Evolutionary conservation across 2,797 vertebrate species (phyloP).

Genomic region (Lepus townsendii): DNA sequence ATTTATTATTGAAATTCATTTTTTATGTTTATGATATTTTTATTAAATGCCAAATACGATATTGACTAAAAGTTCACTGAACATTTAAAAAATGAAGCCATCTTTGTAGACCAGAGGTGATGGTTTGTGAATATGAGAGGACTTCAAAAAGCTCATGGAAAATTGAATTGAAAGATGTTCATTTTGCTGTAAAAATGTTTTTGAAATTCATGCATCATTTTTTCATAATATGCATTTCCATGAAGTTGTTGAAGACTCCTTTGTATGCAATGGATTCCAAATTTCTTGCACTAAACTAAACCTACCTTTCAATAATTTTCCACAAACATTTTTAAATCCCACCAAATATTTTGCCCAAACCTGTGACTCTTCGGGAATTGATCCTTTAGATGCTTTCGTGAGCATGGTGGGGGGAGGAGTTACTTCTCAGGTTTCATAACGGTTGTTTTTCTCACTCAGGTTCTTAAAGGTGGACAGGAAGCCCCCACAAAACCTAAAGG

Average conservation of each 20-base stretch:
- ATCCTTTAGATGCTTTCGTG: background rate
- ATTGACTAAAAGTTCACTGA: background rate
- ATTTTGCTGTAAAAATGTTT: too few species aligned
- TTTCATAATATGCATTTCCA: too few species aligned
- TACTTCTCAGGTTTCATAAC: background rate
- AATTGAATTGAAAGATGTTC: too few species aligned
- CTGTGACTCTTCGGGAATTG: background rate
- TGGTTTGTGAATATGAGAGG: background rate
- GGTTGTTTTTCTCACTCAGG: conserved; percentile 87
- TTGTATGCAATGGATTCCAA: too few species aligned
- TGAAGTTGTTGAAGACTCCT: too few species aligned
- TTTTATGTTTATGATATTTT: background rate
- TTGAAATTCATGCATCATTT: too few species aligned
- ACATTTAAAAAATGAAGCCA: background rate
- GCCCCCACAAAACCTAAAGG: conserved; percentile 99
- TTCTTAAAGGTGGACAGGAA: conserved; percentile 98
- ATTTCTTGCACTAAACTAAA: too few species aligned
- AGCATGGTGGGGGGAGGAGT: background rate
- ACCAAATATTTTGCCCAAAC: background rate
- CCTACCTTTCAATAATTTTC: too few species aligned
- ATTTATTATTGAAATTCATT: conserved; percentile 34
- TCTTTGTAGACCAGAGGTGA: background rate
- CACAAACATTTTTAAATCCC: too few species aligned
- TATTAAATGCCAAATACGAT: background rate
- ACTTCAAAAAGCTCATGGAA: too few species aligned